A percentile compares a stretch with the other conserved stretches of the same genome.
These are phyloP conservation scores for Tupaia tana DNA, from an alignment of 2,113 vertebrate species.

Conservation along the genomic window DNA sequence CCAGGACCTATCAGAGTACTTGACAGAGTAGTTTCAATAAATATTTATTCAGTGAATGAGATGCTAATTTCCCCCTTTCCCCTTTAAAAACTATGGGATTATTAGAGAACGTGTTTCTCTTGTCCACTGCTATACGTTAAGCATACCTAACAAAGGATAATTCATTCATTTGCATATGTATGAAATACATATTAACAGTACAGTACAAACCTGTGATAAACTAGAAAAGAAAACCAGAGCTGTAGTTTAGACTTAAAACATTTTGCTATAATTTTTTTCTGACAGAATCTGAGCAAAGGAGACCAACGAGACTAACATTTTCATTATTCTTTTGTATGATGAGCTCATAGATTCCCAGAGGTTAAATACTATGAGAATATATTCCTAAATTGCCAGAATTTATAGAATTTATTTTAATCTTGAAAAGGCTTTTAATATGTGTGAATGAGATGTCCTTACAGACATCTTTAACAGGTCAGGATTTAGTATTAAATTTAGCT, in stretches of 20 bases:
- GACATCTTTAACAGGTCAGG: neutral
- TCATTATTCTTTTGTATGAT: neutral
- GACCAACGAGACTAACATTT: conserved; percentile 9
- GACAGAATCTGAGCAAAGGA: conserved; percentile 28
- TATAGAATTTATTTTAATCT: conserved; percentile 56
- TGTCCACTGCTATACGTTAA: neutral
- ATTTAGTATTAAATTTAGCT: conserved; percentile 60
- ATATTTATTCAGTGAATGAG: conserved; percentile 40
- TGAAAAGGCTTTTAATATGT: conserved; percentile 50
- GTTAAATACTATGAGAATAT: conserved; percentile 43
- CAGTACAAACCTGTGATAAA: conserved; percentile 41
- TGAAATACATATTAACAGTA: conserved; percentile 25
- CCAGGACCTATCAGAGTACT: neutral
- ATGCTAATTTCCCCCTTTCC: neutral
- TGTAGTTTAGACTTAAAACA: neutral
- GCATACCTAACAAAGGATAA: neutral
- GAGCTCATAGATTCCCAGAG: neutral
- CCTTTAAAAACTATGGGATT: neutral
- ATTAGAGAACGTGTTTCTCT: neutral
- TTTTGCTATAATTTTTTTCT: conserved; percentile 29
- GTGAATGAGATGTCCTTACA: conserved; percentile 27
- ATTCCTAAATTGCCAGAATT: conserved; percentile 23
- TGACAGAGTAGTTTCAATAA: conserved; percentile 17
- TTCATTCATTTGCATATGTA: neutral
- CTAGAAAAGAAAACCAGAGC: neutral